A percentile compares a stretch with the other conserved stretches of the same genome.
These are phyloP conservation scores for Mactromeris polynyma DNA, from an alignment of 2,888 invertebrate genomes.

Conservation along the genomic window DNA sequence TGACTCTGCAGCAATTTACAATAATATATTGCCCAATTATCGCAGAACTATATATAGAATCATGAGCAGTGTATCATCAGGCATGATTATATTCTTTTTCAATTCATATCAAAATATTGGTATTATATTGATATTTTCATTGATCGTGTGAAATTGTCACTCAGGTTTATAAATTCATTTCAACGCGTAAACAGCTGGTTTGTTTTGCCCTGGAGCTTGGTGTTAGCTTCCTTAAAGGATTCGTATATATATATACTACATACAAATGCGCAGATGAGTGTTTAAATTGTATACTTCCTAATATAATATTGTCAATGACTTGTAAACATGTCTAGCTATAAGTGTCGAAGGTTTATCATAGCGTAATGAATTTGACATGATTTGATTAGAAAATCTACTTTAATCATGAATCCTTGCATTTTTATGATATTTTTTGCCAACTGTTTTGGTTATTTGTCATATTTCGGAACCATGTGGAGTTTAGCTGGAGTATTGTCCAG, in stretches of 20 bases:
- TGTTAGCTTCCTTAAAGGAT: not conserved
- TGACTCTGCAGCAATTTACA: not conserved
- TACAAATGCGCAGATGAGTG: not conserved
- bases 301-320: not conserved
- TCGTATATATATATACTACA: not conserved
- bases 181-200: not conserved
- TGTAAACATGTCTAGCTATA: not conserved
- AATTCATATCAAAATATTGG: not conserved
- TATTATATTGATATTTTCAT: not conserved
- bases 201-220: not conserved
- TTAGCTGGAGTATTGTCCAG: not conserved
- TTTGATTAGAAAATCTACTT: not conserved
- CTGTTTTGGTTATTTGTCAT: not conserved
- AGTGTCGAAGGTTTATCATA: not conserved
- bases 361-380: not conserved
- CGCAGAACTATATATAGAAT: too few species aligned
- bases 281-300: slow-evolving; percentile 29
- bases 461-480: slow-evolving; percentile 11
- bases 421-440: slow-evolving; percentile 1
- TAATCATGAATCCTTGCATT: slow-evolving; percentile 12
- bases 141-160: not conserved
- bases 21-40: not conserved
- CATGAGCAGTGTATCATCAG: too few species aligned
- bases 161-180: not conserved
- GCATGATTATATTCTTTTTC: not conserved